Base-by-base conservation (phyloP, 2,113 vertebrate genomes). In the Microtus montanus region DNA sequence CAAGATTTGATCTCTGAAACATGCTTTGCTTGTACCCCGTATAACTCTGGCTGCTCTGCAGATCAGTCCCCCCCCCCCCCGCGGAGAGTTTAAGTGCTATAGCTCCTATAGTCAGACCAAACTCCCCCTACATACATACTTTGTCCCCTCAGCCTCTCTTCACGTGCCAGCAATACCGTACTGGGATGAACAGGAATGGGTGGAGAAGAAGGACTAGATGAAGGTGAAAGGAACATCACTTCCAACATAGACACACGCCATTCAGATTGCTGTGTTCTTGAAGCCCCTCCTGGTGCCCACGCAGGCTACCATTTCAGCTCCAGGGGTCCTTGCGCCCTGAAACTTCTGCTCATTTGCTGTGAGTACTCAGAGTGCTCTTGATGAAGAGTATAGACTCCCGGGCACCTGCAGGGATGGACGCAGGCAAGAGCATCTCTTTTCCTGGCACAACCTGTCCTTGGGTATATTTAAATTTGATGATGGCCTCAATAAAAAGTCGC, bases 211-310 rank as follows among this genome's bases (percentile, higher is more conserved):
- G 9, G 33, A 6, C 7, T 1, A 3, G 44, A 47, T 47, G 47
- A 8, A 47, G 7, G 44, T 4, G 26, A 6, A 15, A 33, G 13
- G 10, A 14, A 49, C 30, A 44, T 75, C 5, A 7, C 1, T 12
- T 14, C 58, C 26, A 14, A 41, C 1, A 15, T 63, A 20, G 24
- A 26, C 17, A 2, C 9, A 10, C 63, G 11, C 17, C 38, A 7
- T 64, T 30, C 19, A 73, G 54, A 3, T 68, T 22, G 7, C 11
- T 1, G 20, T 4, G 13, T 3, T 38, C 35, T 47, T 38, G 7
- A 0, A 1, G 47, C 9, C 5, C 15, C 26, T 9, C 10, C 52
- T 6, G 9, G 49, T 49, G 19, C 7, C n/a, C 38, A 2, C 0
- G 5, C 1, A 26, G 28, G n/a, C n/a, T 0, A 13, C 20, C 8